Evolutionary conservation across 53 echinoderm and acorn worm genomes (phyloP).

Genomic region (Temnopleurus reevesii): DNA sequence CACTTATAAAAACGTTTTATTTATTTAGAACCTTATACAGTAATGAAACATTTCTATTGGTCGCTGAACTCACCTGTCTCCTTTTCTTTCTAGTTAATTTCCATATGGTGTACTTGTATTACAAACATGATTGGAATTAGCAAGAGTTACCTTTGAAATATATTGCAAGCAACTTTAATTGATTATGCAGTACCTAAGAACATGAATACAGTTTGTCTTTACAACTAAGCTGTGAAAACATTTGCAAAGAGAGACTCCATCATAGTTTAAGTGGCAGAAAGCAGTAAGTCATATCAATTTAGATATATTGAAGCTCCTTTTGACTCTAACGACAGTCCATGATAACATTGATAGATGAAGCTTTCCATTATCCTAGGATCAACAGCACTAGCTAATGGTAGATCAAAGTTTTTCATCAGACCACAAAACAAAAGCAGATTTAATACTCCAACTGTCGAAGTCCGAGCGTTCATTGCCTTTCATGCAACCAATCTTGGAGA

Average conservation of each 20-base stretch:
- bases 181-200: not conserved
- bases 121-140: no score
- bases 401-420: not conserved
- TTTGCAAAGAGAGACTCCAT: not conserved
- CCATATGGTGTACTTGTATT: no score
- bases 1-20: no score
- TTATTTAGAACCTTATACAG: no score
- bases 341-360: not conserved
- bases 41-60: no score
- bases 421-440: not conserved
- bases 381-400: not conserved
- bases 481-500: not conserved
- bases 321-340: no score
- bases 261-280: no score
- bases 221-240: conserved; percentile 6
- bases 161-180: not conserved
- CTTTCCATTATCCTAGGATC: not conserved
- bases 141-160: no score
- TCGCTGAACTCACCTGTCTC: no score
- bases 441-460: not conserved
- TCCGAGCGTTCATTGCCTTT: not conserved
- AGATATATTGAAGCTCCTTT: no score
- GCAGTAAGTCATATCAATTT: no score
- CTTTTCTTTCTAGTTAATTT: no score
- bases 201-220: not conserved